Evolutionary conservation across 2,888 invertebrate genomes (phyloP).

Genomic region (Leucophenga maculata): DNA sequence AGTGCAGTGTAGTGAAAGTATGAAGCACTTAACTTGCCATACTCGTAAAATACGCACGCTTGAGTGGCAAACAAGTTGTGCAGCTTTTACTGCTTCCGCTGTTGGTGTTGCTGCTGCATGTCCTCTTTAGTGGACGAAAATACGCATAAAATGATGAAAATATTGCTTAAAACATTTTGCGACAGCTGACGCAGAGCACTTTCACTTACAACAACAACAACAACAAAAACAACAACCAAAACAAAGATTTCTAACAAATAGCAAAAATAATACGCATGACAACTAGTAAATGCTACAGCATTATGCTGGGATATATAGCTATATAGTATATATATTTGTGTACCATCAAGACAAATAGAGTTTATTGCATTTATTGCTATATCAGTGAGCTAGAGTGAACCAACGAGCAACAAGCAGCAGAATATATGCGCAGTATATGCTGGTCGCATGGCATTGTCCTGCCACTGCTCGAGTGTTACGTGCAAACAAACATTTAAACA

Average conservation of each 20-base stretch:
- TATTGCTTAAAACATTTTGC: conserved; percentile 16
- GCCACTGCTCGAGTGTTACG: background rate
- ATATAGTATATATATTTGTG: background rate
- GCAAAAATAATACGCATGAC: conserved; percentile 16
- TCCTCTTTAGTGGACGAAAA: conserved; percentile 3
- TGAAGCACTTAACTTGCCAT: conserved; percentile 18
- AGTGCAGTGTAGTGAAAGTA: no score
- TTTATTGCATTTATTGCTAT: conserved; percentile 24
- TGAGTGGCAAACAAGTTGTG: conserved; percentile 1
- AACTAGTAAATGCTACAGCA: conserved; percentile 16
- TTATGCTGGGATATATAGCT: background rate
- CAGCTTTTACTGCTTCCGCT: background rate
- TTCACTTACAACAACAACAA: background rate
- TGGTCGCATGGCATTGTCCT: background rate
- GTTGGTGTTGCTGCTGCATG: background rate
- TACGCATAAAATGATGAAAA: conserved; percentile 24
- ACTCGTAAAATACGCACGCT: conserved; percentile 15
- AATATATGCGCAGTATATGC: background rate
- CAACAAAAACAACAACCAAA: background rate
- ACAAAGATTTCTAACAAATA: background rate
- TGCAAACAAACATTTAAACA: conserved; percentile 16
- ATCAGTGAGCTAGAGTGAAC: conserved; percentile 8
- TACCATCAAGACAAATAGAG: conserved; percentile 9
- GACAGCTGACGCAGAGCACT: conserved; percentile 19
- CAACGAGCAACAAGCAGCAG: conserved; percentile 17